Evolutionary conservation across 2,113 vertebrate species (phyloP), one percentile per base, ranked within the genome.

Genomic region (Thalassarche chlororhynchos): DNA sequence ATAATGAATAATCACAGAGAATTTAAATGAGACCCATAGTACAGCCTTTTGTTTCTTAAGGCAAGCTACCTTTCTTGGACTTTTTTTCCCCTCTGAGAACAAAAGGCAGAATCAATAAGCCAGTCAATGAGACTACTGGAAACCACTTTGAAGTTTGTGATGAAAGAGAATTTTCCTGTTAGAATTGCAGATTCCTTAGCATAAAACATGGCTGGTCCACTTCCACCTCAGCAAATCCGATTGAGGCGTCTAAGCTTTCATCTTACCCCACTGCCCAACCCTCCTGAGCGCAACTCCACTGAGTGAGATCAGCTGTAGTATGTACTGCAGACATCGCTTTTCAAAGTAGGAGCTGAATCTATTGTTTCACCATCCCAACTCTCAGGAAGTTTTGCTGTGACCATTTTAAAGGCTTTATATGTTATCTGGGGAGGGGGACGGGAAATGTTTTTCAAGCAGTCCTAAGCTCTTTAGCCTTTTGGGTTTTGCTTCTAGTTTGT

Each of bases 131-230:
- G 77, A 75, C 84, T 76, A 64, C 85, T 96, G 70, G 74, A 96
- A 94, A 89, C 46, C 3, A 61, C 84, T 96, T 97, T 89, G 91
- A 96, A 95, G 91, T 65, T 51, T 40, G 44, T 32, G 92, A 95
- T 96, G 66, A 95, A 96, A 96, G 89, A 87, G 89, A 96, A 89
- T 95, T 87, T 95, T 89, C 25, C 84, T 93, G 75, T 89, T 96
- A 81, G 89, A 97, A 84, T 90, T 95, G 89, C 81, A 93, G 77
- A 91, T 96, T 95, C 94, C 68, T 94, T 83, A 55, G 68, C 47
- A 85, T 46, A 84, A 82, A 94, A 64, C 14, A 79, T 55, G 26
- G 34, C 54, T 76, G 52, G n/a, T 71, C 84, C 71, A 61, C 32
- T 89, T 92, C 87, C 55, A 96, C 55, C 78, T 62, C 72, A 79